Base-by-base conservation (phyloP, 2,888 invertebrate species). In the Rhagium mordax region DNA sequence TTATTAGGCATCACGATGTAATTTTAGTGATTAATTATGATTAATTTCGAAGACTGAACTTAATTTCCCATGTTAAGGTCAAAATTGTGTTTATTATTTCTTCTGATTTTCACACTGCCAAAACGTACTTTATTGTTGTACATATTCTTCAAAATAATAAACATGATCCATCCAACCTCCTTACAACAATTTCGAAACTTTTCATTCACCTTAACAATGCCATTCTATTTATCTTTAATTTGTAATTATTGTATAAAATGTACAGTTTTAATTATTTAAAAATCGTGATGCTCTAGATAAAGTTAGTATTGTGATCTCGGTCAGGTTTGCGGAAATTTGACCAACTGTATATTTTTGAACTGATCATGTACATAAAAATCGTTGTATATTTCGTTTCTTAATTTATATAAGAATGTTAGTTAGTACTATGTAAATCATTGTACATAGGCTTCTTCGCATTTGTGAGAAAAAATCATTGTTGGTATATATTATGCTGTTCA, bases 381-480 rank as follows among this genome's bases (percentile, higher is more conserved):
- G 74, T 79, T 82, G 81, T 82, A 81, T 82, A 79, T 79, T 79
- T 79, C 79, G 82, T 83, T 83, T 85, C 83, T 83, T 85, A 84
- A 83, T 83, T 85, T 85, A 75, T 74, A 72, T 57, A 67, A 55
- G 67, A 70, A 66, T 70, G 67, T 74, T 74, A 74, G 71, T 67
- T 74, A 68, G 61, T 70, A 72, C 76, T 81, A 79, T 85, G 84
- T 85, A 85, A 84, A 86, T 85, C 70, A 83, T 82, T 86, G 86
- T 86, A 86, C 78, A 86, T 86, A 86, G 86, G n/a, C n/a, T n/a
- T n/a, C 84, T 85, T 86, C 81, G 84, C 83, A 84, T 84, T 83
- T 85, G 83, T 83, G 75, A 78, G 80, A 80, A 79, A 81, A 81
- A 78, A 81, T 79, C 83, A 81, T 85, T 83, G 84, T 84, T 86